Conservation (phyloP, 2,888 invertebrate species). For the Crocallis elinguaria region DNA sequence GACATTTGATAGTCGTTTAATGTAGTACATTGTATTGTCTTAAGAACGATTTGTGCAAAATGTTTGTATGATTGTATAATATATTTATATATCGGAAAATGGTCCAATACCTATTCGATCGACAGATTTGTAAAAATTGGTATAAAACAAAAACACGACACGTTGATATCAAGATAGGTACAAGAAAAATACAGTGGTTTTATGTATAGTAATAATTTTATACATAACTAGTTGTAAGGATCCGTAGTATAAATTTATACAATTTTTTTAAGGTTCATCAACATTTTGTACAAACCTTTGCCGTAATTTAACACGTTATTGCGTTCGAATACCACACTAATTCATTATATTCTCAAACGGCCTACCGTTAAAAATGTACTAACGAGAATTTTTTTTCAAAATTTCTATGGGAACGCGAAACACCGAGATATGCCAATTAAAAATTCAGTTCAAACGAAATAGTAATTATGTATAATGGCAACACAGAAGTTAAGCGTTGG, state of each 20-base stretch:
- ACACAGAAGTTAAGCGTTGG: no score
- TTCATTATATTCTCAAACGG: conserved; percentile 74
- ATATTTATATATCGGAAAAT: no score
- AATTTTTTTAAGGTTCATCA: not conserved
- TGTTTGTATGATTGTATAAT: no score
- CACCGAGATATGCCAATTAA: conserved; percentile 55
- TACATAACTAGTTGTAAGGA: not conserved
- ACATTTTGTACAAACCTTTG: conserved; percentile 52
- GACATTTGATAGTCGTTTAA: no score
- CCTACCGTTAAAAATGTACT: conserved; percentile 65
- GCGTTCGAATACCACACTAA: conserved; percentile 78
- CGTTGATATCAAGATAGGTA: not conserved
- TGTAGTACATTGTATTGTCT: no score
- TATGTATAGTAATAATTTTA: not conserved
- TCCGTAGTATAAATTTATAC: no score
- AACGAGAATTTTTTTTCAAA: conserved; percentile 53
- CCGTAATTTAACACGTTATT: conserved; percentile 65
- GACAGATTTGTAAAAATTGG: conserved; percentile 38
- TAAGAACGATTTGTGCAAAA: no score
- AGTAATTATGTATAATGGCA: no score
- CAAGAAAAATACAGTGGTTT: not conserved
- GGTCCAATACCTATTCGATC: no score
- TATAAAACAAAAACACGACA: not conserved
- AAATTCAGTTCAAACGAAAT: conserved; percentile 50
- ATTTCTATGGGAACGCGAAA: conserved; percentile 65